These are phyloP conservation scores for Heliconius charithonia DNA, from an alignment of 2,888 invertebrate genomes.

Conservation along the genomic window DNA sequence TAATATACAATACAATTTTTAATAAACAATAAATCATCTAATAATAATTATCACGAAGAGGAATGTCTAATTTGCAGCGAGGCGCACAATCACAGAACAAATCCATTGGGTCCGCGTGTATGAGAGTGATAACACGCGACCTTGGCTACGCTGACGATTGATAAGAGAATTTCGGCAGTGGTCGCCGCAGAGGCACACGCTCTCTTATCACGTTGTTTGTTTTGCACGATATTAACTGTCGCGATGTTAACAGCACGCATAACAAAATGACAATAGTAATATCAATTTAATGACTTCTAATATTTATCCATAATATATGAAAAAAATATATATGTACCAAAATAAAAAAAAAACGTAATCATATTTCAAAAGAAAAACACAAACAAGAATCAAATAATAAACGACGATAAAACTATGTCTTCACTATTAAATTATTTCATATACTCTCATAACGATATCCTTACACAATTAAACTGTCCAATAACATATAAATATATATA, in stretches of 20 bases:
- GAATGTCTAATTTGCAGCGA: constrained; percentile 61
- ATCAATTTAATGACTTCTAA: constrained; percentile 62
- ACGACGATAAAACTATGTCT: constrained; percentile 17
- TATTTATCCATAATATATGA: neutral
- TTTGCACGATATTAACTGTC: constrained; percentile 74
- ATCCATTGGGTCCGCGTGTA: constrained; percentile 66
- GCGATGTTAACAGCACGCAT: constrained; percentile 56
- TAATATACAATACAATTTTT: neutral
- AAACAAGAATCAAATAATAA: neutral
- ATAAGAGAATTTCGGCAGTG: constrained; percentile 78
- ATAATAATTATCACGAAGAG: constrained; percentile 21
- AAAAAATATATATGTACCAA: neutral
- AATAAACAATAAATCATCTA: constrained; percentile 12
- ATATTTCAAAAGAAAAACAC: neutral
- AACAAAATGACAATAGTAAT: constrained; percentile 61
- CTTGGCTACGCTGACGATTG: constrained; percentile 75
- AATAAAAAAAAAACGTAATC: too few species aligned
- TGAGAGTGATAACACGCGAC: constrained; percentile 74
- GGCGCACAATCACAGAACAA: constrained; percentile 73
- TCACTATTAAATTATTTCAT: neutral
- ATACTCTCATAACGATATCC: neutral
- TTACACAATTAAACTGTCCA: neutral
- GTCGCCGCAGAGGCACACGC: constrained; percentile 52
- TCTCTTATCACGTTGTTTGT: constrained; percentile 75
- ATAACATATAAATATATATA: neutral